Evolutionary conservation across 2,888 invertebrate species (phyloP).

Genomic region (Cantharis rustica): DNA sequence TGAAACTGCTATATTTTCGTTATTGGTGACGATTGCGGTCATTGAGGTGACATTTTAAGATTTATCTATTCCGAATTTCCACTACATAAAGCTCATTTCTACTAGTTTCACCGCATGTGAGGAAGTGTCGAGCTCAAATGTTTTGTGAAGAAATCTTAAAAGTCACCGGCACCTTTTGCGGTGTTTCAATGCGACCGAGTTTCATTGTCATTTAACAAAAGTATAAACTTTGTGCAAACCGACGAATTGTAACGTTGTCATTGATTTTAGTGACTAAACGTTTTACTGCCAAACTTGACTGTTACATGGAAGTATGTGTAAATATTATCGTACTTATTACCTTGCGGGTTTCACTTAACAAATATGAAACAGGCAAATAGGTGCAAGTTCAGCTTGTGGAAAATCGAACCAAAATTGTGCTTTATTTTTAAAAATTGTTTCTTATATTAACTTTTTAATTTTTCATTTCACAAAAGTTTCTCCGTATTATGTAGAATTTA

Average conservation of each 20-base stretch:
- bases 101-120: slow-evolving; percentile 38
- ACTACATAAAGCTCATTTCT: slow-evolving; percentile 43
- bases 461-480: background rate
- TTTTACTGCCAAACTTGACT: slow-evolving; percentile 9
- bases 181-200: slow-evolving; percentile 32
- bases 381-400: background rate
- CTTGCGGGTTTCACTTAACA: background rate
- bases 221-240: slow-evolving; percentile 29
- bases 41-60: slow-evolving; percentile 39
- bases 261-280: slow-evolving; percentile 26
- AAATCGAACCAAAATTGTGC: background rate
- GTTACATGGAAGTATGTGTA: slow-evolving; percentile 13
- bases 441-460: background rate
- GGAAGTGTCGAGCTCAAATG: slow-evolving; percentile 43
- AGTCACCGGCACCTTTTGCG: slow-evolving; percentile 43
- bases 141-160: slow-evolving; percentile 39
- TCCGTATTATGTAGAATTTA: background rate
- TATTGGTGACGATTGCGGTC: slow-evolving; percentile 17
- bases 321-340: slow-evolving; percentile 10
- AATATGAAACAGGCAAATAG: background rate
- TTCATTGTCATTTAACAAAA: slow-evolving; percentile 33
- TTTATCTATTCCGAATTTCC: slow-evolving; percentile 43
- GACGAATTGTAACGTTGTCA: slow-evolving; percentile 29
- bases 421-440: background rate
- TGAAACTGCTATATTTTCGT: background rate